These are phyloP conservation scores for Paramuricea clavata DNA, from an alignment of 92 coral and sea anemone species.

Conservation along the genomic window DNA sequence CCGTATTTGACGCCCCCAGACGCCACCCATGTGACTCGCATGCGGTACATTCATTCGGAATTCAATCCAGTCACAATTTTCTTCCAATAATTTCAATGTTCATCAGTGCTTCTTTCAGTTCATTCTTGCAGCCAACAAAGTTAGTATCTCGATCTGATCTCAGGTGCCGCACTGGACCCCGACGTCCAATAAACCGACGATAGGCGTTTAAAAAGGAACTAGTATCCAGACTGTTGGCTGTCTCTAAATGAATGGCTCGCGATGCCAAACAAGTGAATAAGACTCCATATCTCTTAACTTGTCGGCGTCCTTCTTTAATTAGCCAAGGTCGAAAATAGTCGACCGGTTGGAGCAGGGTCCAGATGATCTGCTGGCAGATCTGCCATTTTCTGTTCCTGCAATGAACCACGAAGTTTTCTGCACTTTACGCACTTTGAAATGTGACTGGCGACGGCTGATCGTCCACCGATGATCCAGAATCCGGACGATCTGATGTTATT, in stretches of 20 bases:
- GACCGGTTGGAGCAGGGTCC: too few relatives aligned
- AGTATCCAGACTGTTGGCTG: slow-evolving; percentile 45
- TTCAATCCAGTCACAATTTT: slow-evolving; percentile 40
- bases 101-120: slow-evolving; percentile 16
- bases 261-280: slow-evolving; percentile 55
- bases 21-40: slow-evolving; percentile 48
- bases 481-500: too few relatives aligned
- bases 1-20: slow-evolving; percentile 52
- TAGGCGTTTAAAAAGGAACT: slow-evolving; percentile 22
- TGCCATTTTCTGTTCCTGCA: too few relatives aligned
- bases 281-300: slow-evolving; percentile 17
- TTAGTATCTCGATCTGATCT: slow-evolving; percentile 46
- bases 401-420: too few relatives aligned
- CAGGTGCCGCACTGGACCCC: slow-evolving; percentile 48
- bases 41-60: slow-evolving; percentile 41
- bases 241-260: slow-evolving; percentile 51
- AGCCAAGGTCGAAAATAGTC: too few relatives aligned
- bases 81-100: slow-evolving; percentile 14
- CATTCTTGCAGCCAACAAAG: slow-evolving; percentile 44
- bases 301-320: too few relatives aligned
- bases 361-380: too few relatives aligned
- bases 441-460: too few relatives aligned
- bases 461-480: too few relatives aligned
- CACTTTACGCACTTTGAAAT: too few relatives aligned
- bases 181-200: slow-evolving; percentile 26